phyloP scores from a whole-genome alignment of 2,888 invertebrate species.

The Lasioglossum lativentre region DNA sequence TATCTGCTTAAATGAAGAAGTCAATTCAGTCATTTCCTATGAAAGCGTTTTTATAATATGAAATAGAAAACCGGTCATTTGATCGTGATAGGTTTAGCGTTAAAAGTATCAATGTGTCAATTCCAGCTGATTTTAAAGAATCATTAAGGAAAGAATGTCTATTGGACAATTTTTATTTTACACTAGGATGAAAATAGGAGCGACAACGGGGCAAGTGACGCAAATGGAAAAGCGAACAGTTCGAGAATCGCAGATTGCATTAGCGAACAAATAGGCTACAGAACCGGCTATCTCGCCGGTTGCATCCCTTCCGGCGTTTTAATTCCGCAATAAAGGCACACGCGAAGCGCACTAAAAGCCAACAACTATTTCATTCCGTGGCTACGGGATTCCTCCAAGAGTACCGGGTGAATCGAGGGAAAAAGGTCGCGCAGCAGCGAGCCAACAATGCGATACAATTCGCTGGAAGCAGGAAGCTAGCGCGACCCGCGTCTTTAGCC shows the following conservation, averaged over 20 bases:
- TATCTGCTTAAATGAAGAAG: too few relatives aligned
- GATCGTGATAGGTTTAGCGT: too few relatives aligned
- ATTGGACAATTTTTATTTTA: too few relatives aligned
- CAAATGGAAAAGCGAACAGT: neutral
- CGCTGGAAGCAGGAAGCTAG: slow-evolving; percentile 3
- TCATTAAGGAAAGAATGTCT: neutral
- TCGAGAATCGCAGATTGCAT: neutral
- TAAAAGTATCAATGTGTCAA: neutral
- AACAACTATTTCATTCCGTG: slow-evolving; percentile 17
- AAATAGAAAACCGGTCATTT: too few relatives aligned
- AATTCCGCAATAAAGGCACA: slow-evolving; percentile 11
- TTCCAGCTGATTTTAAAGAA: neutral
- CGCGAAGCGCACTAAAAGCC: neutral
- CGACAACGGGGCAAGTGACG: neutral
- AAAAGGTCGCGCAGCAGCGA: slow-evolving; percentile 17
- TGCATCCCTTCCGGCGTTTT: neutral
- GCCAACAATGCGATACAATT: slow-evolving; percentile 24
- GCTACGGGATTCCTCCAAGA: neutral
- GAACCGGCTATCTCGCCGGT: neutral
- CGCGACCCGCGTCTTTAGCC: slow-evolving; percentile 20
- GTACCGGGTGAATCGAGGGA: slow-evolving; percentile 23
- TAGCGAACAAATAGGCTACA: neutral
- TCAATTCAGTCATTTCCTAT: too few relatives aligned
- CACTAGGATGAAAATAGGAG: neutral
- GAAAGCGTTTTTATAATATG: too few relatives aligned